phyloP scores from a whole-genome alignment of 92 coral and sea anemone genomes.

The Zoanthus sansibaricus region DNA sequence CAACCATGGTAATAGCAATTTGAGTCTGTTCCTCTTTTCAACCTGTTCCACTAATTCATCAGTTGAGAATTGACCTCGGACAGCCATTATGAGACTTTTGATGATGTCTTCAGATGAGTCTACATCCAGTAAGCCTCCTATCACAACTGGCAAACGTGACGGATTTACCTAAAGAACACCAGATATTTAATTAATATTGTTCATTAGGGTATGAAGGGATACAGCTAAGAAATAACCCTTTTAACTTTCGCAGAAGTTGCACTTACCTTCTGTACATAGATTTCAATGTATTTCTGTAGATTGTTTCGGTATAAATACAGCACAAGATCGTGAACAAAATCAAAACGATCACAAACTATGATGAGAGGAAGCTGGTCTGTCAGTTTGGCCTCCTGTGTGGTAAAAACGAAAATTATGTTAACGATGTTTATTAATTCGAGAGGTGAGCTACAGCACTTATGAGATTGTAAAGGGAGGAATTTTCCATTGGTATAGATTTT shows the following conservation, averaged over 20 bases:
- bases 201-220: background rate
- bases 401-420: background rate
- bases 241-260: too few relatives aligned
- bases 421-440: background rate
- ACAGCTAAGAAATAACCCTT: too few relatives aligned
- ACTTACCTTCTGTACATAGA: slow-evolving; percentile 97
- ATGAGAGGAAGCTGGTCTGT: slow-evolving; percentile 98
- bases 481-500: too few relatives aligned
- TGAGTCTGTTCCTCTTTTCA: slow-evolving; percentile 94
- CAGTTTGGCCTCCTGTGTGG: slow-evolving; percentile 89
- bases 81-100: slow-evolving; percentile 97
- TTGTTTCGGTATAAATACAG: slow-evolving; percentile 95
- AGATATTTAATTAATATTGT: background rate
- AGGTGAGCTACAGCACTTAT: too few relatives aligned
- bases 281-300: slow-evolving; percentile 98
- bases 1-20: slow-evolving; percentile 92
- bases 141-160: slow-evolving; percentile 97
- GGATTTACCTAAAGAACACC: slow-evolving; percentile 84
- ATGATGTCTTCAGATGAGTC: slow-evolving; percentile 98
- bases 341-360: slow-evolving; percentile 98
- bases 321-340: slow-evolving; percentile 97
- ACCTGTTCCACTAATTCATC: slow-evolving; percentile 99
- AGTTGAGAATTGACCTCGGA: slow-evolving; percentile 98
- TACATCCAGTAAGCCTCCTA: slow-evolving; percentile 96
- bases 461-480: too few relatives aligned